A percentile compares a stretch with the other conserved stretches of the same genome.
These are phyloP conservation scores for Delphinapterus leucas DNA, from an alignment of 2,113 vertebrate genomes.

Conservation along the genomic window DNA sequence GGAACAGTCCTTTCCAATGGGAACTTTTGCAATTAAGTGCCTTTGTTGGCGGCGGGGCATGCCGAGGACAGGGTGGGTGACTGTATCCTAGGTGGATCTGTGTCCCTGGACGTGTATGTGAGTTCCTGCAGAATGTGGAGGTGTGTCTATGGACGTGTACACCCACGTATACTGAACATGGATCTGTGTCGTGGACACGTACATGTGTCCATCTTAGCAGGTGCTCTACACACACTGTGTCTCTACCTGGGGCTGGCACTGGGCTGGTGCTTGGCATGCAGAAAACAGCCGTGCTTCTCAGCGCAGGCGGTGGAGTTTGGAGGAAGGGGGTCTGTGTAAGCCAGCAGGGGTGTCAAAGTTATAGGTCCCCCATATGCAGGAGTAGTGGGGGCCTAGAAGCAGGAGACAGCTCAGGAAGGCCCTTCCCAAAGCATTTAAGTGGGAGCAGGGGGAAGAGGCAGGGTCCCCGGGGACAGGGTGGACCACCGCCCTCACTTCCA, in stretches of 20 bases:
- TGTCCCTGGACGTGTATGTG: background rate
- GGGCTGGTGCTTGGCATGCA: background rate
- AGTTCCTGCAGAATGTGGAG: background rate
- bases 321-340: background rate
- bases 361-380: background rate
- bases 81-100: background rate
- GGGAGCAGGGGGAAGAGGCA: background rate
- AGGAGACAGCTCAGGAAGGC: background rate
- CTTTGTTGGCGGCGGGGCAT: background rate
- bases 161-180: background rate
- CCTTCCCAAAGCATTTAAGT: background rate
- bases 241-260: background rate
- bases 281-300: background rate
- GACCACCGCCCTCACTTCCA: too few species aligned
- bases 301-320: background rate
- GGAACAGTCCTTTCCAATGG: accelerated
- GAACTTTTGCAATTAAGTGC: background rate
- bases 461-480: background rate
- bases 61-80: background rate
- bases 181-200: background rate
- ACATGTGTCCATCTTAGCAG: background rate
- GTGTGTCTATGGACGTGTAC: background rate
- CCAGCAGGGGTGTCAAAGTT: background rate
- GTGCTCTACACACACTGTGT: accelerated
- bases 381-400: background rate